Conservation (phyloP, 92 coral and sea anemone species). For the Porites divaricata region DNA sequence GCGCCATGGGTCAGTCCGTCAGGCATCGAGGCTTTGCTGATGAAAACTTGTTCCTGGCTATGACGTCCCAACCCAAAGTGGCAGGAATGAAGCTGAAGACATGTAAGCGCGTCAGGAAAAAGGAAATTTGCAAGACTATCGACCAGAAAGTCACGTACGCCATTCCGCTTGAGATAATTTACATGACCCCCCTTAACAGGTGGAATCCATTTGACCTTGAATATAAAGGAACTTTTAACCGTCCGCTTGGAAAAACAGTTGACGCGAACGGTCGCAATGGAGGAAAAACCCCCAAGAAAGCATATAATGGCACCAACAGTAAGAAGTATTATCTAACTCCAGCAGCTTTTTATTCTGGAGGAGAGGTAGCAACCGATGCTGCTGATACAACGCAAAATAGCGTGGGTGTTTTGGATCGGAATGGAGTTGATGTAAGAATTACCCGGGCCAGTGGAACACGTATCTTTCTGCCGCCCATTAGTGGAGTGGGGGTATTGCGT, state of each 20-base stretch:
- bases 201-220: constrained; percentile 87
- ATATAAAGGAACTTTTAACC: constrained; percentile 65
- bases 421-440: constrained; percentile 26
- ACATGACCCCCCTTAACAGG: constrained; percentile 71
- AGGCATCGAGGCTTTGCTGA: constrained; percentile 80
- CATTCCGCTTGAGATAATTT: constrained; percentile 82
- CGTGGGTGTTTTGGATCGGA: constrained; percentile 67
- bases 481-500: constrained; percentile 63
- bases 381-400: constrained; percentile 73
- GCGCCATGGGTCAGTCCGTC: constrained; percentile 66
- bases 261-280: constrained; percentile 62
- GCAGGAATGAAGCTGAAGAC: constrained; percentile 57
- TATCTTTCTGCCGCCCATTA: constrained; percentile 67
- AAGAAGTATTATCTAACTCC: constrained; percentile 64
- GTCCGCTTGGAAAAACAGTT: constrained; percentile 55
- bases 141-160: constrained; percentile 82
- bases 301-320: constrained; percentile 76
- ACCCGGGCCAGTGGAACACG: constrained; percentile 82
- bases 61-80: constrained; percentile 71
- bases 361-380: constrained; percentile 62
- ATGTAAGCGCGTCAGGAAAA: constrained; percentile 37
- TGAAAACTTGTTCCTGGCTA: constrained; percentile 75
- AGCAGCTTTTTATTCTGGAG: constrained; percentile 54
- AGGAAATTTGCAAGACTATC: constrained; percentile 36
- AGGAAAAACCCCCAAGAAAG: constrained; percentile 24